Percentiles rank a stretch among this genome's conserved stretches.
Conservation (phyloP, 2,797 vertebrate genomes). For the Pempheris klunzingeri region DNA sequence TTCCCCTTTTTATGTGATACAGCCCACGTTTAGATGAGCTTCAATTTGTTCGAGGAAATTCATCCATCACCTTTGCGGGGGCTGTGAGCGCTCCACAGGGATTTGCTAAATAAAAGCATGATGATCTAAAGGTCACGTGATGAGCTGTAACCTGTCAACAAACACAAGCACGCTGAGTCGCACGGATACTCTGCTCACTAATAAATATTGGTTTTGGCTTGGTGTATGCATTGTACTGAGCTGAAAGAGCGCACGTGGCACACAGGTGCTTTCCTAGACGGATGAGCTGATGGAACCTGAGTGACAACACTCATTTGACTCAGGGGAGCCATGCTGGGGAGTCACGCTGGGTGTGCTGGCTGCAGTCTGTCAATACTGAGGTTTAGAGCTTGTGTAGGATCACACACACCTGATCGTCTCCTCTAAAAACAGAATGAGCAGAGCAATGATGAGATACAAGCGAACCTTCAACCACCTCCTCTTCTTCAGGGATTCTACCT, state of each 20-base stretch:
- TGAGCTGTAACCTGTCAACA: constrained; percentile 53
- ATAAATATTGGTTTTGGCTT: constrained; percentile 34
- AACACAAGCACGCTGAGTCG: constrained; percentile 25
- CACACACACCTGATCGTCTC: constrained; percentile 29
- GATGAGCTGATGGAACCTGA: constrained; percentile 24
- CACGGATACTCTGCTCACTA: constrained; percentile 16
- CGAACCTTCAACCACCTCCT: constrained; percentile 1
- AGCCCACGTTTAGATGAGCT: constrained; percentile 32
- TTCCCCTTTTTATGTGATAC: constrained; percentile 17
- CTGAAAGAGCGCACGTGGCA: neutral
- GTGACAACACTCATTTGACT: constrained; percentile 35
- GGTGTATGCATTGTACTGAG: neutral
- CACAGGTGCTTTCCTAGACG: constrained; percentile 9
- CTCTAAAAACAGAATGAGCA: constrained; percentile 8
- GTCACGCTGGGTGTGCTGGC: constrained; percentile 31
- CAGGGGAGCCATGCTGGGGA: constrained; percentile 32
- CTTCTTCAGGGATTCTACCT: constrained; percentile 5
- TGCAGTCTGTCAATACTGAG: constrained; percentile 32
- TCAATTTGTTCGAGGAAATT: constrained; percentile 40
- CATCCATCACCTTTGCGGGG: constrained; percentile 44
- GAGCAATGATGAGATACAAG: constrained; percentile 24
- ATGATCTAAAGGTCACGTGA: constrained; percentile 69
- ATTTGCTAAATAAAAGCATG: constrained; percentile 51
- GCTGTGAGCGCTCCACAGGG: constrained; percentile 28
- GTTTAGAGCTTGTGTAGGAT: neutral